Evolutionary conservation across 1,140 invertebrate genomes (phyloP), one percentile per base, ranked within the genome.

Genomic region (Drosophila seguyi): DNA sequence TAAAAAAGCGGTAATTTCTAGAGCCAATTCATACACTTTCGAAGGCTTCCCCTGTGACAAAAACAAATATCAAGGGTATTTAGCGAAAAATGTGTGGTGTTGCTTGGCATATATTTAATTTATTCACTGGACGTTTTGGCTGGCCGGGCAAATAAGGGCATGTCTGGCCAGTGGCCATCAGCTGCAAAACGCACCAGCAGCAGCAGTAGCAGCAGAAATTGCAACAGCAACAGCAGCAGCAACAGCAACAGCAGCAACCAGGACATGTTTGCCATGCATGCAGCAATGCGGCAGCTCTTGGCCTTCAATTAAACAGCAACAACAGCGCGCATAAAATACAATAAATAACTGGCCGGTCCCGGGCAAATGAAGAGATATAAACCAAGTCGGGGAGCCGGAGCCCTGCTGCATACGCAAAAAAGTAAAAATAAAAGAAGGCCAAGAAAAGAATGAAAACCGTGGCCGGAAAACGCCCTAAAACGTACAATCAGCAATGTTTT

Each of bases 181-280:
- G 81, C 61, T 72, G 79, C 83, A 52, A 71, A 67, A 58, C 68
- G 48, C 67, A 45, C 22, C 66, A 67, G 6, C 66, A 44, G 38
- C 14, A 68, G 31, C 29, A 31, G 25, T 4, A 25, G 25, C 25
- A 25, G 36, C 45, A 68, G 29, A 22, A 36, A 1, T 36, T 8
- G 18, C 62, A 16, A 27, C 29, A 31, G 22, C 50, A 36, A n/a
- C n/a, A 27, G 29, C 29, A 34, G 1, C 44, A 14, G 18, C 48
- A 16, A 25, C 22, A 25, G 22, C 50, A 36, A 13, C 50, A 22
- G 36, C 66, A 73, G 53, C 83, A 87, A 88, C 83, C 84, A 88
- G 84, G 84, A 88, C 84, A 88, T 88, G 84, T 79, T 88, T 88
- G 84, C 84, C 72, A 88, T 90, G 84, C 84, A 88, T 87, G 84